Conservation (phyloP, 64 coral and sea anemone genomes). For the Pocillopora damicornis region DNA sequence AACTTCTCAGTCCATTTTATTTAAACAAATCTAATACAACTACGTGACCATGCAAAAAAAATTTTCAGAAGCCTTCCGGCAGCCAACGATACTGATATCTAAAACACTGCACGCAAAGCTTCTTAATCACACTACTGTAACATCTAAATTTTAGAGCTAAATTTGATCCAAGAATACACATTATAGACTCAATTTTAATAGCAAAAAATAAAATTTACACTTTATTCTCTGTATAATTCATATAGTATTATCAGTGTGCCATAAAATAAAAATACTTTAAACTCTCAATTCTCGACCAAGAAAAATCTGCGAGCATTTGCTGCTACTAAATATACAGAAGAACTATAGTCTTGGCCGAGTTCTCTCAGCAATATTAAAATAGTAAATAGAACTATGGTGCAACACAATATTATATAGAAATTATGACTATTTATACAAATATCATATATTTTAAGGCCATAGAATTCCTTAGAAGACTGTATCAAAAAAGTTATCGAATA, state of each 20-base stretch:
- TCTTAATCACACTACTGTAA: conserved; percentile 46
- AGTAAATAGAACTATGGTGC: conserved; percentile 96
- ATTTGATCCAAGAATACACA: conserved; percentile 56
- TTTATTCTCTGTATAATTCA: conserved; percentile 93
- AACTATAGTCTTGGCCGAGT: conserved; percentile 55
- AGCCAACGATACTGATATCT: conserved; percentile 25
- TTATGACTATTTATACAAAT: conserved; percentile 99
- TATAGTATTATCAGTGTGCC: conserved; percentile 93
- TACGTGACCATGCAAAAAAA: conserved; percentile 56
- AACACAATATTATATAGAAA: conserved; percentile 99
- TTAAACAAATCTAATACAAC: conserved; percentile 87
- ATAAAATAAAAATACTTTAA: conserved; percentile 99
- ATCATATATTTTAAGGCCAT: conserved; percentile 83
- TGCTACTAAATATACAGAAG: conserved; percentile 86
- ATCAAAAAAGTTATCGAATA: conserved; percentile 82
- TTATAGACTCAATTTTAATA: conserved; percentile 98
- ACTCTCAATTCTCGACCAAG: conserved; percentile 65
- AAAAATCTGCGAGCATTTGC: conserved; percentile 76
- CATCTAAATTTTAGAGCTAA: conserved; percentile 48
- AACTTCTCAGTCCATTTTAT: conserved; percentile 69
- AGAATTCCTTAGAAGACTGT: conserved; percentile 93
- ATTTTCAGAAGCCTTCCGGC: conserved; percentile 1
- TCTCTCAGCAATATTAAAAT: conserved; percentile 98
- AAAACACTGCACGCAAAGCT: conserved; percentile 21
- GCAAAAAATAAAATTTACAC: conserved; percentile 99